Conservation (phyloP, 2,888 invertebrate genomes). For the Tenthredo scrophulariae region DNA sequence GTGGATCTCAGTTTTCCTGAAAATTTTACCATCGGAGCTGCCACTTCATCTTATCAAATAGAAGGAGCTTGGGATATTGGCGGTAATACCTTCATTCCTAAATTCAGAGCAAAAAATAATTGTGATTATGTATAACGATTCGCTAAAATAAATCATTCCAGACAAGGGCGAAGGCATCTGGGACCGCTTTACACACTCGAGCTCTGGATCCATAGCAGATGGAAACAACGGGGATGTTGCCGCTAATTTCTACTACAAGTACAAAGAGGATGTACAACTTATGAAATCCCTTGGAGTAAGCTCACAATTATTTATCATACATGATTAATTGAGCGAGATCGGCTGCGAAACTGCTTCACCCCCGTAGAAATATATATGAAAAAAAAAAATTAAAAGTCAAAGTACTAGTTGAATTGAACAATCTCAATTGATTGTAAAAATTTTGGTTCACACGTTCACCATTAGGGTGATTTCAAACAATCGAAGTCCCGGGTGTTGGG, state of each 20-base stretch:
- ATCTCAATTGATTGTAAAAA: not conserved
- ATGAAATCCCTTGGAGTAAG: not conserved
- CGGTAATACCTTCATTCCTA: constrained; percentile 67
- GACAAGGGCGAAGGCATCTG: not conserved
- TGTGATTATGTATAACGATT: not conserved
- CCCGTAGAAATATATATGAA: constrained; percentile 77
- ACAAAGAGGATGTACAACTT: not conserved
- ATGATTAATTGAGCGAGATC: constrained; percentile 22
- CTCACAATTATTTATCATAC: not conserved
- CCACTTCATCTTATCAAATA: constrained; percentile 79
- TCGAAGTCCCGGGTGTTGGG: constrained; percentile 69
- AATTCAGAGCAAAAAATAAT: not conserved
- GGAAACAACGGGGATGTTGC: not conserved
- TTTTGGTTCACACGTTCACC: not conserved
- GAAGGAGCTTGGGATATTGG: constrained; percentile 81
- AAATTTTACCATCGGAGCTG: constrained; percentile 64
- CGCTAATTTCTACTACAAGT: not conserved
- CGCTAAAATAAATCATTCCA: not conserved
- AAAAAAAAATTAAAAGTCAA: constrained; percentile 69
- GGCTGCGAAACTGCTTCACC: not conserved
- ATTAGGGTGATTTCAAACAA: constrained; percentile 79
- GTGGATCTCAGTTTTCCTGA: constrained; percentile 60
- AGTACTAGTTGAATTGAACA: not conserved
- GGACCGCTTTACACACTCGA: not conserved
- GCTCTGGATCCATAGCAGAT: not conserved